These are phyloP conservation scores for Mobula hypostoma DNA, from an alignment of 2,113 vertebrate genomes.

Conservation along the genomic window DNA sequence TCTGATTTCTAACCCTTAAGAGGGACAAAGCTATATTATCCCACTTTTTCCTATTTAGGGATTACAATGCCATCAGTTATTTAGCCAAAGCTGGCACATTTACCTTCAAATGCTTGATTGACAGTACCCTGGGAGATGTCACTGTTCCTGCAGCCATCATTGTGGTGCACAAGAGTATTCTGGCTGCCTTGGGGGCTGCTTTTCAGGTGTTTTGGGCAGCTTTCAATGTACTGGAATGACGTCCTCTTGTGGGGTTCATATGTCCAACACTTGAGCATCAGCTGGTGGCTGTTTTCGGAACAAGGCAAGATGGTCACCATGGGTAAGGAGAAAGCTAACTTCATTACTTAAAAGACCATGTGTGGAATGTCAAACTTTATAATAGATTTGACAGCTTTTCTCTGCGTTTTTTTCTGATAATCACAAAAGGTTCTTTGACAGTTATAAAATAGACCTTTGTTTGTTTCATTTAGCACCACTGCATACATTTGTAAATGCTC, in stretches of 20 bases:
- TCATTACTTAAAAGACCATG: constrained; percentile 70
- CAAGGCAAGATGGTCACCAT: constrained; percentile 46
- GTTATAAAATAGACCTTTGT: constrained; percentile 90
- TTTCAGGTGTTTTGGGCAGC: constrained; percentile 55
- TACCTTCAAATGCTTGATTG: constrained; percentile 63
- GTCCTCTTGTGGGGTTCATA: constrained; percentile 49
- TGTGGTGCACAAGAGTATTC: constrained; percentile 46
- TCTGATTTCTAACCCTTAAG: constrained; percentile 50
- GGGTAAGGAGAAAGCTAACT: constrained; percentile 48
- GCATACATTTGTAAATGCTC: constrained; percentile 94
- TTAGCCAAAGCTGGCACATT: constrained; percentile 47
- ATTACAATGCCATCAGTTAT: constrained; percentile 61
- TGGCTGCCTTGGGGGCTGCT: constrained; percentile 44
- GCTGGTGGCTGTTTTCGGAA: constrained; percentile 50
- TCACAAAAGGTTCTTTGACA: constrained; percentile 93
- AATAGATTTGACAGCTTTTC: constrained; percentile 79
- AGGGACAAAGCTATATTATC: constrained; percentile 60
- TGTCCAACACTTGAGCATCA: constrained; percentile 49
- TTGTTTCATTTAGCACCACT: constrained; percentile 64
- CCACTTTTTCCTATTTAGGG: constrained; percentile 51
- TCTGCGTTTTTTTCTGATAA: constrained; percentile 51
- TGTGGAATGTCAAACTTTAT: constrained; percentile 85
- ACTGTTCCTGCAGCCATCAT: constrained; percentile 56
- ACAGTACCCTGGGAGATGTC: constrained; percentile 74
- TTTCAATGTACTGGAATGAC: constrained; percentile 52